These are phyloP conservation scores for Edolisoma coerulescens DNA, from an alignment of 2,113 vertebrate species.

Conservation along the genomic window DNA sequence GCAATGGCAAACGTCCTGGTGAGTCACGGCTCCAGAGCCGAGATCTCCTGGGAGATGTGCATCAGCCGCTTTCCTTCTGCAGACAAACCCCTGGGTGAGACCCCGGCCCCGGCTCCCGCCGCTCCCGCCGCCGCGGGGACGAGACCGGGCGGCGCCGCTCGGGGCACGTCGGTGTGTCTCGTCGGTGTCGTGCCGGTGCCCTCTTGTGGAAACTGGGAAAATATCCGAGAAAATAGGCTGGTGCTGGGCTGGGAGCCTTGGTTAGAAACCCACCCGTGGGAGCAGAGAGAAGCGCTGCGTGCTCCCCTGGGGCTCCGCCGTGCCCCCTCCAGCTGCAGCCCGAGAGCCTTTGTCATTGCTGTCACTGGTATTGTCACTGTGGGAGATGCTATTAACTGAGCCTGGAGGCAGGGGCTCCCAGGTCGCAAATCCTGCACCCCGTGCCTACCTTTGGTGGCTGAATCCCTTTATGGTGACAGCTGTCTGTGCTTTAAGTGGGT, in stretches of 20 bases:
- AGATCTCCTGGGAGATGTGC: neutral
- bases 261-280: neutral
- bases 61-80: neutral
- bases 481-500: neutral
- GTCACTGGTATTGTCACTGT: neutral
- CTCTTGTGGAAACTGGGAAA: constrained; percentile 54
- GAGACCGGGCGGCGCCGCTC: neutral
- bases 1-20: neutral
- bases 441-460: neutral
- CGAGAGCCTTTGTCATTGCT: neutral
- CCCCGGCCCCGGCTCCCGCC: neutral
- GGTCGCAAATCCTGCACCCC: neutral
- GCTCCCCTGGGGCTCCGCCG: fast-evolving
- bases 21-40: neutral
- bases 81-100: fast-evolving
- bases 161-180: neutral
- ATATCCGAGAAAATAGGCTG: neutral
- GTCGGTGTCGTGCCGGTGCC: constrained; percentile 32
- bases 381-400: neutral
- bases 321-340: neutral
- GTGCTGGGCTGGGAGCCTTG: neutral
- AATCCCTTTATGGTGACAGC: neutral
- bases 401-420: neutral
- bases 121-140: too few relatives aligned
- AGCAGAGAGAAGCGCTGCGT: neutral